These are phyloP conservation scores for Augochlorella aurata DNA, from an alignment of 2,888 invertebrate genomes.

Conservation along the genomic window DNA sequence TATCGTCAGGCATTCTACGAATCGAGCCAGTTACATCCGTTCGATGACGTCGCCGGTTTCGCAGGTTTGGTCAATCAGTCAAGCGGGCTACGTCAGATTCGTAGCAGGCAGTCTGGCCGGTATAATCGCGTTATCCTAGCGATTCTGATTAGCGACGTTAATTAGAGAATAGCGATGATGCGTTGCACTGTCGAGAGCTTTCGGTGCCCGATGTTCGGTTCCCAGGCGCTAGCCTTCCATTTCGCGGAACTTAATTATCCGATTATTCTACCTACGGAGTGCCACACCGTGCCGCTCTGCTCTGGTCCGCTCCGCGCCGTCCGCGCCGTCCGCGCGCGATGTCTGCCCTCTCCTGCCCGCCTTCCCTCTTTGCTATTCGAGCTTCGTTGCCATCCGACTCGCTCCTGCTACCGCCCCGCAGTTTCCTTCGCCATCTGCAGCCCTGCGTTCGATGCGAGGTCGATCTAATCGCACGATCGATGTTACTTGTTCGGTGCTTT, in stretches of 20 bases:
- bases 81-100: slow-evolving; percentile 76
- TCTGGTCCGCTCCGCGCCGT: background rate
- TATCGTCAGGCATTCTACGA: slow-evolving; percentile 66
- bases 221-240: slow-evolving; percentile 65
- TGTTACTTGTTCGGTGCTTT: background rate
- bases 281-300: slow-evolving; percentile 32
- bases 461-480: slow-evolving; percentile 5
- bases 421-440: background rate
- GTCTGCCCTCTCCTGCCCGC: background rate
- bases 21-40: slow-evolving; percentile 49
- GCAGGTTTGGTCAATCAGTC: slow-evolving; percentile 73
- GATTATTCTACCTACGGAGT: slow-evolving; percentile 70
- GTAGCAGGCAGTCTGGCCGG: slow-evolving; percentile 63
- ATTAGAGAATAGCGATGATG: slow-evolving; percentile 79
- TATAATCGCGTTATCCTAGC: slow-evolving; percentile 79
- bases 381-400: background rate
- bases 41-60: slow-evolving; percentile 68
- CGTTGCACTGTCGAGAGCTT: slow-evolving; percentile 72
- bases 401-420: background rate
- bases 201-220: slow-evolving; percentile 60
- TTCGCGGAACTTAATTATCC: slow-evolving; percentile 75
- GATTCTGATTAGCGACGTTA: slow-evolving; percentile 80
- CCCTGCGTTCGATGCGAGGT: background rate
- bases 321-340: background rate
- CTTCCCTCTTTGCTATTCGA: background rate